Evolutionary conservation across 2,113 vertebrate species (phyloP).

Genomic region (Ascaphus truei): DNA sequence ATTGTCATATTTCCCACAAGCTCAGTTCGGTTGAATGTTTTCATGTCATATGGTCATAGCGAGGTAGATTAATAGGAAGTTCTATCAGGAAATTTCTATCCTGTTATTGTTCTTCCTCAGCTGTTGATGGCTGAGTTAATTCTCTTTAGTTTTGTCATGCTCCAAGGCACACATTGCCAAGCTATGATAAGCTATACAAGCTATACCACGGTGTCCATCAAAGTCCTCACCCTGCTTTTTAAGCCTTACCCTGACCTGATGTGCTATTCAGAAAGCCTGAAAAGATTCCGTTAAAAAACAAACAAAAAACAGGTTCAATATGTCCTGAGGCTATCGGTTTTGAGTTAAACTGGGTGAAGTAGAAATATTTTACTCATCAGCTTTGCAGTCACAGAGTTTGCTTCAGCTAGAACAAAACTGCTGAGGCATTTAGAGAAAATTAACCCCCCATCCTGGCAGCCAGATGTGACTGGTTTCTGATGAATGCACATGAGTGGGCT

Average conservation of each 20-base stretch:
- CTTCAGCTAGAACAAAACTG: conserved; percentile 99
- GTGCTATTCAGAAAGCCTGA: conserved; percentile 85
- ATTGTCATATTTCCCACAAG: conserved; percentile 29
- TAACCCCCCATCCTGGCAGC: conserved; percentile 99
- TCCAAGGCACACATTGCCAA: conserved; percentile 89
- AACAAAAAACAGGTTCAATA: conserved; percentile 77
- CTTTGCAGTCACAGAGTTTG: conserved; percentile 99
- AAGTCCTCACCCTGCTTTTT: conserved; percentile 87
- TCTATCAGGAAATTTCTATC: conserved; percentile 85
- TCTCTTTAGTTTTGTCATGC: conserved; percentile 97
- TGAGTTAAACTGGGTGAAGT: conserved; percentile 99
- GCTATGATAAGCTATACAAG: conserved; percentile 87
- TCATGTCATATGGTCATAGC: conserved; percentile 62
- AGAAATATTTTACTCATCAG: conserved; percentile 99
- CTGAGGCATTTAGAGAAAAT: conserved; percentile 99
- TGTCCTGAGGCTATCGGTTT: conserved; percentile 98
- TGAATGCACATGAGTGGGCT: conserved; percentile 99
- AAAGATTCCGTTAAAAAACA: conserved; percentile 81
- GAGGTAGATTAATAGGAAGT: conserved; percentile 78
- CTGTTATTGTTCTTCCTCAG: conserved; percentile 91
- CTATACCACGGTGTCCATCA: conserved; percentile 76
- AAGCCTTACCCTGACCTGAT: conserved; percentile 95
- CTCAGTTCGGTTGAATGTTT: conserved; percentile 52
- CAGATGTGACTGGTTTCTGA: conserved; percentile 99
- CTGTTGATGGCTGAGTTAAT: conserved; percentile 98